Evolutionary conservation across 1,140 invertebrate species (phyloP).

Genomic region (Aphelenchoides avenae): DNA sequence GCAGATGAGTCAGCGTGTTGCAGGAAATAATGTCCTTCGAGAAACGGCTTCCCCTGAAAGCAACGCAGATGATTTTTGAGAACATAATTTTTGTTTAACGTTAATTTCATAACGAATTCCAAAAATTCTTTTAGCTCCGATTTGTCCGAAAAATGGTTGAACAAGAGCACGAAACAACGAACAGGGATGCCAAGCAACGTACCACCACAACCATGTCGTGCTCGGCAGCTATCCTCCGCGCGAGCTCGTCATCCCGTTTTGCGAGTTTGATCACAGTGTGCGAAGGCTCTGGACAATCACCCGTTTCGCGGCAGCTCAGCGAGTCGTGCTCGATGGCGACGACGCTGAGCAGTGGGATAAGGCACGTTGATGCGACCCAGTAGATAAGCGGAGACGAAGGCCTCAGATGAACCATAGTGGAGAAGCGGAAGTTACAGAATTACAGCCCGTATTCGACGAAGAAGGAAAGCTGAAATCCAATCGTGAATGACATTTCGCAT

Average conservation of each 20-base stretch:
- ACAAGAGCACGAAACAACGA: not conserved
- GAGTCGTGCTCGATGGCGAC: conserved; percentile 21
- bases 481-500: too few relatives aligned
- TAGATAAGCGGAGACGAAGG: too few relatives aligned
- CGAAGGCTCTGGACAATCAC: conserved; percentile 37
- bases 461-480: too few relatives aligned
- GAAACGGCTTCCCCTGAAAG: conserved; percentile 50
- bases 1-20: conserved; percentile 29
- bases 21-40: conserved; percentile 53
- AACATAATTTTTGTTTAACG: not conserved
- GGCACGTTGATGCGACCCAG: too few relatives aligned
- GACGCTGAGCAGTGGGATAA: too few relatives aligned
- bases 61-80: not conserved
- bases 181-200: not conserved
- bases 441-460: too few relatives aligned
- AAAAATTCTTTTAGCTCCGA: not conserved
- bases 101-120: not conserved
- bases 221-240: conserved; percentile 48
- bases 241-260: conserved; percentile 54
- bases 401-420: too few relatives aligned
- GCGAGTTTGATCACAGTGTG: conserved; percentile 45
- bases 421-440: too few relatives aligned
- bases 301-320: conserved; percentile 16
- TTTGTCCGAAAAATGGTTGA: not conserved
- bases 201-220: conserved; percentile 54